Evolutionary conservation across 2,888 invertebrate species (phyloP).

Genomic region (Allolobophora icterica): DNA sequence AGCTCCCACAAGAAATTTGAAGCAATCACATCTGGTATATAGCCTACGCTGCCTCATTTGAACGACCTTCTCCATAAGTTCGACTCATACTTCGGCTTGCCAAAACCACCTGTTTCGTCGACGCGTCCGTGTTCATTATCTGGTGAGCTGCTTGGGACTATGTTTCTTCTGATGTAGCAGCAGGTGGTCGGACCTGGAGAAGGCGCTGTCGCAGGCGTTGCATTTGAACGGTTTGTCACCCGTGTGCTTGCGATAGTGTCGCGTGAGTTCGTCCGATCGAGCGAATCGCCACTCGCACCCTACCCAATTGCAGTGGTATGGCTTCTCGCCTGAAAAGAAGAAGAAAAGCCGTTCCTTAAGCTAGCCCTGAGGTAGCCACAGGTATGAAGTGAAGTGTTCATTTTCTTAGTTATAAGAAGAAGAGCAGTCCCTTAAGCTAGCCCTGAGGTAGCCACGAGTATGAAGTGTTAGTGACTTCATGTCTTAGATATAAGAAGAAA

Average conservation of each 20-base stretch:
- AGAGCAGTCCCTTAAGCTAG: no score
- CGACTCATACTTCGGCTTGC: not conserved
- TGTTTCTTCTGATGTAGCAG: slow-evolving; percentile 82
- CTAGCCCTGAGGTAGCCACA: no score
- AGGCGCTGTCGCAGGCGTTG: slow-evolving; percentile 84
- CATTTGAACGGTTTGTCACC: slow-evolving; percentile 91
- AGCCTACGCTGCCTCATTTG: not conserved
- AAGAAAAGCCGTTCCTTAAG: no score
- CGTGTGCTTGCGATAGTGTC: slow-evolving; percentile 91
- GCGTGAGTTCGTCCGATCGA: slow-evolving; percentile 87
- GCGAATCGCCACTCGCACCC: slow-evolving; percentile 94
- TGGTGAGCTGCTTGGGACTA: not conserved
- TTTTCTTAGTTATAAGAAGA: no score
- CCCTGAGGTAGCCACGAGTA: no score
- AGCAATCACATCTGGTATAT: no score
- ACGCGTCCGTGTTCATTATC: not conserved
- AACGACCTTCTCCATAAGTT: not conserved
- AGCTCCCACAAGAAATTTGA: no score
- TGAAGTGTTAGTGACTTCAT: no score
- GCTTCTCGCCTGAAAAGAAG: slow-evolving; percentile 77
- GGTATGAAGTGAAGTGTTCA: no score
- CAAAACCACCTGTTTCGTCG: not conserved
- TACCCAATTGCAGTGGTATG: slow-evolving; percentile 90
- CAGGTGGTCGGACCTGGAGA: slow-evolving; percentile 90
- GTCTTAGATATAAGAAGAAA: no score